Evolutionary conservation across 2,888 invertebrate species (phyloP), one percentile per base, ranked within the genome.

Genomic region (Cactoblastis cactorum): DNA sequence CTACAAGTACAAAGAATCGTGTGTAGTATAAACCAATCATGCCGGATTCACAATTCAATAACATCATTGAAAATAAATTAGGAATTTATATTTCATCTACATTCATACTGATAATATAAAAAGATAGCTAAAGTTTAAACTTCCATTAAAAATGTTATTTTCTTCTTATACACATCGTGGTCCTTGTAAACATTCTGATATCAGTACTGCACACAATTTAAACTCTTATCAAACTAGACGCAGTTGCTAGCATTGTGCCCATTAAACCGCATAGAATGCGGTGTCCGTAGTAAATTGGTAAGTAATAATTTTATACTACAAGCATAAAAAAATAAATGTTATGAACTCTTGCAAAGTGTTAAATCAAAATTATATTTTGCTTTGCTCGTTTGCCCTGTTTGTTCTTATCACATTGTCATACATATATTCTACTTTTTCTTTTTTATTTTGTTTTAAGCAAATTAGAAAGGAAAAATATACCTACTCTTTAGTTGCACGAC

Each of bases 181-280:
- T 8, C 15, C 4, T 37, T 37, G 37, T 37, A 37, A 37, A 37
- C 37, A 37, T 3, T 15, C 6, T 37, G 17, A 37, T 37, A 37
- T 37, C 37, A 37, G 28, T 11, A 43, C 28, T 17, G 43, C 43
- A 28, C 43, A 9, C 43, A 17, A 43, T 28, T 28, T 28, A 28
- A 17, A 9, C 11, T 43, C 15, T 43, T 43, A 43, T 43, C 43
- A 43, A 28, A 43, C 43, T 43, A 28, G 43, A 32, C 11, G 43
- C 28, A 43, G 28, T 15, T 4, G 15, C 14, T 24, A 22, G 43
- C 19, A 17, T 8, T 17, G 28, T 43, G 28, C n/a, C 12, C 41
- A 24, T 22, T 5, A 32, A 43, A 43, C 32, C 28, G 34, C 12
- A 35, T 15, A n/a, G 43, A 28, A 28, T 4, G 8, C 28, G 1